Conservation (phyloP, 1,140 invertebrate genomes). For the Mamestra configurata region DNA sequence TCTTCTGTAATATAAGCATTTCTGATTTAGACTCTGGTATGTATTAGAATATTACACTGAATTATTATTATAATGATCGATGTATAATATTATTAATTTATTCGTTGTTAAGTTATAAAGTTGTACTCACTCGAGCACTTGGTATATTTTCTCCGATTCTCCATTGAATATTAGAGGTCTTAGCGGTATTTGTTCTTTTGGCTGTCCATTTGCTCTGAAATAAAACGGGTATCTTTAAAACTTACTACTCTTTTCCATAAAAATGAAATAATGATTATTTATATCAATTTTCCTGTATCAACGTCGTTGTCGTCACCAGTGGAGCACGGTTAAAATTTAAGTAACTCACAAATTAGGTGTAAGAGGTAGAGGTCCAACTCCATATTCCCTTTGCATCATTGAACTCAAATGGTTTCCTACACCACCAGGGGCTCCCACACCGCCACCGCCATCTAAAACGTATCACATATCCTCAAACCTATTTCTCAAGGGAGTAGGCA, state of each 20-base stretch:
- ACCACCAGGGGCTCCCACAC: slow-evolving; percentile 65
- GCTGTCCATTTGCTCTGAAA: slow-evolving; percentile 81
- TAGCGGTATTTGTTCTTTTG: slow-evolving; percentile 92
- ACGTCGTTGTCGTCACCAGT: neutral
- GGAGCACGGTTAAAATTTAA: neutral
- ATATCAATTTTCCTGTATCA: neutral
- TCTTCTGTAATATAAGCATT: slow-evolving; percentile 83
- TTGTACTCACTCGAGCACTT: slow-evolving; percentile 92
- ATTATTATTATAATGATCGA: slow-evolving; percentile 45
- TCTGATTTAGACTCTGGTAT: slow-evolving; percentile 57
- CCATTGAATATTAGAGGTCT: slow-evolving; percentile 92
- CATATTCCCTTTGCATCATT: slow-evolving; percentile 86
- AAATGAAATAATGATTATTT: neutral
- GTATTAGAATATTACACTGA: slow-evolving; percentile 36
- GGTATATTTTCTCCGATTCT: slow-evolving; percentile 89
- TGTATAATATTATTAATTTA: slow-evolving; percentile 18
- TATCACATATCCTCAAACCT: slow-evolving; percentile 9
- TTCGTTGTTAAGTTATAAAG: neutral
- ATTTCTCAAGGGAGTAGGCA: neutral
- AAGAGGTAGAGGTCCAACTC: slow-evolving; percentile 75
- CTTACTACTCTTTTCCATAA: neutral
- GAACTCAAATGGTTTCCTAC: slow-evolving; percentile 86
- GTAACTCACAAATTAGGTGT: slow-evolving; percentile 84
- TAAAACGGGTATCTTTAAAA: neutral
- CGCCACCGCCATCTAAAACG: slow-evolving; percentile 18